Conservation (phyloP, 2,888 invertebrate species). For the Boloria euphrosyne region DNA sequence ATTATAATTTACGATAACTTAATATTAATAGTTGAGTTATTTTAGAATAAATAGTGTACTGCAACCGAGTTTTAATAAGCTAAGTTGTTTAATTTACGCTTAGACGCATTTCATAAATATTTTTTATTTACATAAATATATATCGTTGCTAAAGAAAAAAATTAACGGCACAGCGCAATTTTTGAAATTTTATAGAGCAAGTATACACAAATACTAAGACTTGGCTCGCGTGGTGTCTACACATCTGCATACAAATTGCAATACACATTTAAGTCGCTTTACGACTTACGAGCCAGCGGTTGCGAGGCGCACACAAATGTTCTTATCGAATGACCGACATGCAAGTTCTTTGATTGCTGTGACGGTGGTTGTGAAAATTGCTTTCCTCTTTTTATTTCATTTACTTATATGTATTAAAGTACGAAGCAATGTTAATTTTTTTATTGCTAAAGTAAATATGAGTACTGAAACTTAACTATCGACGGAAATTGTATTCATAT, state of each 20-base stretch:
- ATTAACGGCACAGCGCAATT: conserved; percentile 1
- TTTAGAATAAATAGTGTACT: no score
- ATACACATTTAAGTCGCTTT: conserved; percentile 48
- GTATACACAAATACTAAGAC: conserved; percentile 35
- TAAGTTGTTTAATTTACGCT: no score
- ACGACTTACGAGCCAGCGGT: conserved; percentile 53
- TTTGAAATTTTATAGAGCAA: conserved; percentile 17
- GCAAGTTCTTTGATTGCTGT: conserved; percentile 45
- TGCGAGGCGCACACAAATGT: conserved; percentile 45
- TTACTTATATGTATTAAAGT: conserved; percentile 4
- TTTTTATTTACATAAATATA: no score
- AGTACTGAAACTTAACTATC: background rate
- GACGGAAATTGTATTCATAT: background rate
- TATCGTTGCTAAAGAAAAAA: no score
- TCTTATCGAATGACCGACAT: conserved; percentile 49
- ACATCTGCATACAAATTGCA: conserved; percentile 68
- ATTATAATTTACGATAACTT: conserved; percentile 19
- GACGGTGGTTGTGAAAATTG: conserved; percentile 15
- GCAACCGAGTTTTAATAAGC: no score
- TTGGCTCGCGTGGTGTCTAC: conserved; percentile 50
- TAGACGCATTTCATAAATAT: no score
- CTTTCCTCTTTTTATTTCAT: conserved; percentile 19
- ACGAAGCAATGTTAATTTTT: conserved; percentile 9
- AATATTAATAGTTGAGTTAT: no score
- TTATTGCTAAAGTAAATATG: conserved; percentile 6